Evolutionary conservation across 2,888 invertebrate species (phyloP).

Genomic region (Andrena camellia): DNA sequence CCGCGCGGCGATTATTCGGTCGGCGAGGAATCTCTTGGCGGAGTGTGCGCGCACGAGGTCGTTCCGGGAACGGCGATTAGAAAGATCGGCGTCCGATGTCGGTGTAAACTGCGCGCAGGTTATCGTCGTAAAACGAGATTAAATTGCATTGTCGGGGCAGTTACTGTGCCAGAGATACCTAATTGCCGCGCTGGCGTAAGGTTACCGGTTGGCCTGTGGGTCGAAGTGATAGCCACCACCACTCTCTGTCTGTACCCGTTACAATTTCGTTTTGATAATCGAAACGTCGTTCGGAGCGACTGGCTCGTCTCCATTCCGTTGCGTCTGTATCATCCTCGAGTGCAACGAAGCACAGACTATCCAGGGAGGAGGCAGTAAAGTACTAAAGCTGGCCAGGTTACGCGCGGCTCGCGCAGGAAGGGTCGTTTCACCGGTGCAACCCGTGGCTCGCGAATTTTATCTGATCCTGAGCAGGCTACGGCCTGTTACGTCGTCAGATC

Average conservation of each 20-base stretch:
- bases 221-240: slow-evolving; percentile 22
- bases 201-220: slow-evolving; percentile 50
- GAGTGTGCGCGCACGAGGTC: not conserved
- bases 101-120: slow-evolving; percentile 36
- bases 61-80: slow-evolving; percentile 57
- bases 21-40: not conserved
- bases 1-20: slow-evolving; percentile 31
- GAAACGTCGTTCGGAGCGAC: not conserved
- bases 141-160: slow-evolving; percentile 61
- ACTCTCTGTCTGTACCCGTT: slow-evolving; percentile 11
- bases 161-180: slow-evolving; percentile 43
- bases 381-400: not conserved
- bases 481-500: slow-evolving; percentile 49
- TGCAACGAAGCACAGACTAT: not conserved
- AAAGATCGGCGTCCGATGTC: slow-evolving; percentile 55
- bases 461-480: slow-evolving; percentile 34
- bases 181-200: slow-evolving; percentile 54
- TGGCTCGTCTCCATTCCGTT: not conserved
- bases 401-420: not conserved
- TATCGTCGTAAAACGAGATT: slow-evolving; percentile 56
- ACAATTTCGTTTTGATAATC: slow-evolving; percentile 30
- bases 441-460: slow-evolving; percentile 54
- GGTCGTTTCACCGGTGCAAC: slow-evolving; percentile 50
- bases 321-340: not conserved
- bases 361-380: not conserved